Percentiles rank a stretch among this genome's conserved stretches.
These are phyloP conservation scores for Bicyclus anynana DNA, from an alignment of 1,140 invertebrate genomes.

Conservation along the genomic window DNA sequence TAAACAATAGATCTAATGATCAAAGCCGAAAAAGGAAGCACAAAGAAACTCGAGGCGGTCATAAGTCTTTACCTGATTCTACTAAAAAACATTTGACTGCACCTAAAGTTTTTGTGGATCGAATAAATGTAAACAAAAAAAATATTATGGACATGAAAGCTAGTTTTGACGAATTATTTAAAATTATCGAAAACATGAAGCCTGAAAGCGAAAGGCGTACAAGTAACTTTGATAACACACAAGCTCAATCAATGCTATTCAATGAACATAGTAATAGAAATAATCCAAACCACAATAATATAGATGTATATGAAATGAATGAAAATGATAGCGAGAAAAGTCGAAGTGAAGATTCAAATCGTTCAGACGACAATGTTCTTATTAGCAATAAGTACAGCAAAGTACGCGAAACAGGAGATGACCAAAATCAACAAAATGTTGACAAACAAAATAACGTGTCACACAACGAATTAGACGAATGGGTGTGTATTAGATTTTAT, in stretches of 20 bases:
- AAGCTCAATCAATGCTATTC: neutral
- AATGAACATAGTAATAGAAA: neutral
- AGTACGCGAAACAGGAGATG: slow-evolving; percentile 5
- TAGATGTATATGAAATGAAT: slow-evolving; percentile 16
- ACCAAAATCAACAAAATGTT: neutral
- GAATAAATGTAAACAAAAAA: slow-evolving; percentile 20
- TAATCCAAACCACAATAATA: slow-evolving; percentile 6
- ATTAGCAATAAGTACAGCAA: slow-evolving; percentile 53
- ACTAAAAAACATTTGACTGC: slow-evolving; percentile 34
- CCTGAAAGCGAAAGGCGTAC: neutral
- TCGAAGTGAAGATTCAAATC: slow-evolving; percentile 41
- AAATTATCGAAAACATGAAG: slow-evolving; percentile 36
- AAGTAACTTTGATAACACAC: slow-evolving; percentile 10
- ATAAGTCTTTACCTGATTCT: slow-evolving; percentile 37
- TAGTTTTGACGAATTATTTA: slow-evolving; percentile 39
- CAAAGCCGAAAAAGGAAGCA: slow-evolving; percentile 32
- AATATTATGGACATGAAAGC: slow-evolving; percentile 38
- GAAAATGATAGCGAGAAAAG: slow-evolving; percentile 32
- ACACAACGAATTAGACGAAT: slow-evolving; percentile 33
- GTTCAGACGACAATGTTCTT: slow-evolving; percentile 51
- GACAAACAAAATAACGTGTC: neutral
- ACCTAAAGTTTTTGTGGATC: slow-evolving; percentile 19
- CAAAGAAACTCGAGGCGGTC: slow-evolving; percentile 21
- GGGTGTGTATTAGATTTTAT: slow-evolving; percentile 31
- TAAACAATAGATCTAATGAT: slow-evolving; percentile 22